Percentiles rank a stretch among this genome's conserved stretches.
Conservation (phyloP, 2,797 vertebrate genomes). For the Manis javanica region DNA sequence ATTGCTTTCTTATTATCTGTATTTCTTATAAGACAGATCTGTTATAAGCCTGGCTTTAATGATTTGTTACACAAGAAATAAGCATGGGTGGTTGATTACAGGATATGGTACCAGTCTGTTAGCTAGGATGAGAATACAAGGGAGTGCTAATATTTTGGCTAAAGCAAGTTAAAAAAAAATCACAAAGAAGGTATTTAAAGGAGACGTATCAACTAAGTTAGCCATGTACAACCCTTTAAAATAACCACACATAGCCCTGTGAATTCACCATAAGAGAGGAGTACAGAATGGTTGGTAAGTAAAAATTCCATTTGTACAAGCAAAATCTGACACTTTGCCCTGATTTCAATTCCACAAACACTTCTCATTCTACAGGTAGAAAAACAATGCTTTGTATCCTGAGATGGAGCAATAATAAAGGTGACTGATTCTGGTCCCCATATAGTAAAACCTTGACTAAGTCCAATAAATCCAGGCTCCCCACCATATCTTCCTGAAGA, state of each 20-base stretch:
- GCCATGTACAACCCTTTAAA: not conserved
- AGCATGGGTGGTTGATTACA: not conserved
- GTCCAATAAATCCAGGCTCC: not conserved
- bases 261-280: not conserved
- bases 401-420: not conserved
- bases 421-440: not conserved
- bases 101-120: not conserved
- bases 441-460: not conserved
- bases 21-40: constrained; percentile 41
- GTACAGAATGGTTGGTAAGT: not conserved
- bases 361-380: not conserved
- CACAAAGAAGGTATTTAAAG: constrained; percentile 3
- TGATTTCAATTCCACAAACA: not conserved
- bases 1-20: not conserved
- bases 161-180: not conserved
- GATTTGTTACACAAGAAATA: constrained; percentile 43
- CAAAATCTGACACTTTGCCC: not conserved
- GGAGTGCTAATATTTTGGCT: not conserved
- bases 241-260: not conserved
- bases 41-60: constrained; percentile 22
- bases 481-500: not conserved
- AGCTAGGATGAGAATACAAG: not conserved
- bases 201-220: constrained; percentile 23
- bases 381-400: not conserved
- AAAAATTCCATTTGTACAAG: not conserved